These are phyloP conservation scores for Poliocrania exsul DNA, from an alignment of 2,797 vertebrate genomes.

Conservation along the genomic window DNA sequence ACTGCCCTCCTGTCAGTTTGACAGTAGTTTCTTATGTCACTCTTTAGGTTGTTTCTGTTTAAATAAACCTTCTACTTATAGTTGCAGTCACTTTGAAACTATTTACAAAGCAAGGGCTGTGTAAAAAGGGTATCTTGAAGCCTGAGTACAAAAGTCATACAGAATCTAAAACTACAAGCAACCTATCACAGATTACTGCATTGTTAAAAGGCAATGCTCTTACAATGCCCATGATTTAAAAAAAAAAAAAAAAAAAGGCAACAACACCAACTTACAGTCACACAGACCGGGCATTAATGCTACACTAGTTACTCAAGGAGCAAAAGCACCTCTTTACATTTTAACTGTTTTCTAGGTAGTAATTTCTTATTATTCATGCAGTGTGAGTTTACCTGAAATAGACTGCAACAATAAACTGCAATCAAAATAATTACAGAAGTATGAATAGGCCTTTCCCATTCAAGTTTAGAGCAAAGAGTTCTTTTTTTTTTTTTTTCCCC, in stretches of 20 bases:
- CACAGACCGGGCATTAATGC: neutral
- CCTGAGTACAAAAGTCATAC: neutral
- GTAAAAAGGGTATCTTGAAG: neutral
- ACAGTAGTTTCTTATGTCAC: neutral
- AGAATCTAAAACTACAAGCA: neutral
- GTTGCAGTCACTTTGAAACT: neutral
- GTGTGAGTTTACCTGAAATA: neutral
- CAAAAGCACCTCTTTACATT: slow-evolving; percentile 34
- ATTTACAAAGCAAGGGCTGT: neutral
- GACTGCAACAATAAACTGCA: neutral
- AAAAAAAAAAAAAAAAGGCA: neutral
- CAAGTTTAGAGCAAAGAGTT: neutral
- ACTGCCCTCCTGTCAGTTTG: neutral
- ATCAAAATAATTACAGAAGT: neutral
- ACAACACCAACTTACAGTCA: neutral
- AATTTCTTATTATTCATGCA: slow-evolving; percentile 11
- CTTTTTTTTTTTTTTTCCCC: neutral
- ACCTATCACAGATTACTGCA: neutral
- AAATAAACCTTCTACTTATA: neutral
- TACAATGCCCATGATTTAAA: neutral
- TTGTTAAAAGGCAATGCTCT: neutral
- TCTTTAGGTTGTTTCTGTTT: neutral
- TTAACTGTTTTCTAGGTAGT: neutral
- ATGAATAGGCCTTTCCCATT: neutral
- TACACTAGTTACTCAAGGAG: neutral